These are phyloP conservation scores for Odocoileus virginianus DNA, from an alignment of 2,113 vertebrate genomes.

Conservation along the genomic window DNA sequence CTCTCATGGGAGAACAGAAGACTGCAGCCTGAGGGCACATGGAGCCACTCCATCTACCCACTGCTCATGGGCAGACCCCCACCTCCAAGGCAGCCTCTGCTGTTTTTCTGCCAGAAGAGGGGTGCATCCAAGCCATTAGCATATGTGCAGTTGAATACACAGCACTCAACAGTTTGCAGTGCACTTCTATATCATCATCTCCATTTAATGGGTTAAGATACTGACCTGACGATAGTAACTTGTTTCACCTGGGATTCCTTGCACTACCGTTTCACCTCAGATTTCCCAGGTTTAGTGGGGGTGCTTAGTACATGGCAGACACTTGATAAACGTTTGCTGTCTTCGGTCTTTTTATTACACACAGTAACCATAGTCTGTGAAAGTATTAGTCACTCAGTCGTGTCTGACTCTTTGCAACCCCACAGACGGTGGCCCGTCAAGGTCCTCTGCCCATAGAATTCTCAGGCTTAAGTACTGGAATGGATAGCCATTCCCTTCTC, in stretches of 20 bases:
- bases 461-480: background rate
- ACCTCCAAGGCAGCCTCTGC: background rate
- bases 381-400: background rate
- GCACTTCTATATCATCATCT: background rate
- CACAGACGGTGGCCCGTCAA: fast-evolving
- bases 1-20: background rate
- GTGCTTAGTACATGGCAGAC: background rate
- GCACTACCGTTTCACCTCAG: background rate
- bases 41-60: background rate
- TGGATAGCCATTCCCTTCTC: background rate
- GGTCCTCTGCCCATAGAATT: background rate
- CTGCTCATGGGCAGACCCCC: background rate
- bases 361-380: background rate
- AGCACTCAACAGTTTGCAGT: background rate
- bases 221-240: background rate
- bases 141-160: background rate
- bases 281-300: background rate
- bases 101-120: background rate
- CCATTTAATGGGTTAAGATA: background rate
- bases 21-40: background rate
- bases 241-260: background rate
- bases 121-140: background rate
- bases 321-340: background rate
- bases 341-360: background rate
- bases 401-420: background rate